phyloP scores from a whole-genome alignment of 1,140 invertebrate genomes.

The Camponotus pennsylvanicus region DNA sequence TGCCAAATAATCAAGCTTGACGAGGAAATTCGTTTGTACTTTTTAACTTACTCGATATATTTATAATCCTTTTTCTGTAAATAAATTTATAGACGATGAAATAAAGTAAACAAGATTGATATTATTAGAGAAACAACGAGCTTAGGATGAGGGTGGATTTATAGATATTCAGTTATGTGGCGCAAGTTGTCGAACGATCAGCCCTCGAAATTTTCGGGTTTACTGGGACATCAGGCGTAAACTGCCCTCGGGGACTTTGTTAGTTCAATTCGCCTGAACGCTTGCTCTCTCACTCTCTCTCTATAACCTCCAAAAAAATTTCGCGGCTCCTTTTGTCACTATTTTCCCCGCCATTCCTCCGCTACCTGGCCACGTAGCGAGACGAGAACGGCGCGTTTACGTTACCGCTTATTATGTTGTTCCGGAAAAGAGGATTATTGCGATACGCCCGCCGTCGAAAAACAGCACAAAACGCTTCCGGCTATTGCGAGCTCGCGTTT shows the following conservation, averaged over 20 bases:
- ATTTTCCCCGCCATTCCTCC: slow-evolving; percentile 20
- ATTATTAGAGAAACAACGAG: not conserved
- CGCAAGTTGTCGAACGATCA: slow-evolving; percentile 72
- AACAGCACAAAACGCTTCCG: slow-evolving; percentile 57
- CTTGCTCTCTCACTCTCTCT: slow-evolving; percentile 55
- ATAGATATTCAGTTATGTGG: slow-evolving; percentile 53
- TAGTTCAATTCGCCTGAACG: slow-evolving; percentile 82
- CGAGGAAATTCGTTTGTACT: not conserved
- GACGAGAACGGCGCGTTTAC: slow-evolving; percentile 58
- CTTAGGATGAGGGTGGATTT: slow-evolving; percentile 46
- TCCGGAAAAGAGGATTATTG: slow-evolving; percentile 67
- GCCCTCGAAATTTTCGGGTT: slow-evolving; percentile 76
- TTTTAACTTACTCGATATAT: not conserved
- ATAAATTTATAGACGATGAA: not conserved
- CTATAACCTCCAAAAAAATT: slow-evolving; percentile 49
- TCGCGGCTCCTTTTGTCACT: slow-evolving; percentile 19
- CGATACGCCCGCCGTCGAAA: slow-evolving; percentile 60
- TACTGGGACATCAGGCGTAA: slow-evolving; percentile 82
- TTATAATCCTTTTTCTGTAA: not conserved
- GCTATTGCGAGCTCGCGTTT: slow-evolving; percentile 47
- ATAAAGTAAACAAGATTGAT: slow-evolving; percentile 15
- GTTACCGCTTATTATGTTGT: slow-evolving; percentile 73
- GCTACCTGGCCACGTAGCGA: slow-evolving; percentile 36
- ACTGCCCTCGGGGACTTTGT: slow-evolving; percentile 85
- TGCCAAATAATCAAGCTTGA: not conserved